Base-by-base conservation (phyloP, 2,797 vertebrate species). In the Serranus cabrilla region DNA sequence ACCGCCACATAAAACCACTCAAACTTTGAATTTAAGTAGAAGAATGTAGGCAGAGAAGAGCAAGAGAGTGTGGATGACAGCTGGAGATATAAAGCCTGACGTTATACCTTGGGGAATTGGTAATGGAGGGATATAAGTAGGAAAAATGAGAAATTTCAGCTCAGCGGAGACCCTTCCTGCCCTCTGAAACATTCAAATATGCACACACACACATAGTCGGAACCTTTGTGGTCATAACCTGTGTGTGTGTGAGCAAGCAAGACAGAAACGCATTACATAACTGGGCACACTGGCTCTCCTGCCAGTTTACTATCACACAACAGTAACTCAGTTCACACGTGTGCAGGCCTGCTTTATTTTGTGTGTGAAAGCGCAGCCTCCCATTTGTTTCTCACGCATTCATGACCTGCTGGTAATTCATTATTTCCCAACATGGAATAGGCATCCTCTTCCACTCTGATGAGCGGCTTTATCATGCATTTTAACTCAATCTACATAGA, bases 221-320 rank as follows among this genome's bases (percentile, higher is more conserved):
- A 87, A 74, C 68, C 59, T 73, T 61, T 65, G 60, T 9, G 42
- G 55, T 71, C 68, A 56, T 54, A 76, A 78, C 75, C 74, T 54
- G 11, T 67, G 25, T 58, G 55, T 18, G 76, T 73, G 47, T 64
- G 47, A 25, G 43, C 11, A 20, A 78, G 82, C 18, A 58, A 83
- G 78, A 71, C 49, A 77, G 70, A 82, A 76, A 75, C 61, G 4
- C 69, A 66, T 93, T 93, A 89, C 83, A 80, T 93, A 93, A 94
- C 69, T 31, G 46, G 61, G 71, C 82, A 78, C 85, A 61, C 51
- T 65, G 62, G 52, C 60, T 86, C 80, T 86, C 72, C 73, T 86
- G 89, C 89, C 86, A 84, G 82, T 88, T 92, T 89, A 89, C 82
- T 87, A 90, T 89, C 84, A 73, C 89, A 90, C 84, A 87, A 83